phyloP scores from a whole-genome alignment of 2,797 vertebrate species.

The Vespertilio murinus region DNA sequence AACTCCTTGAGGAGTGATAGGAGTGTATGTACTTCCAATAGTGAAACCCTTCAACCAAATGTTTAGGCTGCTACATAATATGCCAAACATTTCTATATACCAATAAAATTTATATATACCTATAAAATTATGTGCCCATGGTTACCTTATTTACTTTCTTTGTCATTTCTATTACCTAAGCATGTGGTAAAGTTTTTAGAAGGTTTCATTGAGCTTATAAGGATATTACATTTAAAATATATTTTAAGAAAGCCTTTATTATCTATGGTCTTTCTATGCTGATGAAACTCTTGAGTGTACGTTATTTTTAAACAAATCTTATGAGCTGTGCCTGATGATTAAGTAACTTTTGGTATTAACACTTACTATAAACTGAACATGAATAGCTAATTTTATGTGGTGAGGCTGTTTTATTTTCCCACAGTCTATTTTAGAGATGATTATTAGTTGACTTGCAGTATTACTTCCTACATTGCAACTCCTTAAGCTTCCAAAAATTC shows the following conservation, averaged over 20 bases:
- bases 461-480: constrained; percentile 32
- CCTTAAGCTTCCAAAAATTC: not conserved
- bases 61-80: constrained; percentile 32
- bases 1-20: constrained; percentile 40
- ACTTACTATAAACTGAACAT: constrained; percentile 35
- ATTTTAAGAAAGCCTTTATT: constrained; percentile 29
- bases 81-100: not conserved
- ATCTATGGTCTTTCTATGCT: constrained; percentile 41
- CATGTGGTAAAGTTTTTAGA: constrained; percentile 13
- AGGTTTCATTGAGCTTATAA: constrained; percentile 28
- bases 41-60: constrained; percentile 41
- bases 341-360: constrained; percentile 42
- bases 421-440: constrained; percentile 29
- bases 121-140: constrained; percentile 17
- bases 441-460: not conserved
- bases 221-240: constrained; percentile 26
- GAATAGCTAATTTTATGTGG: constrained; percentile 12
- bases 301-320: constrained; percentile 60
- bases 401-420: not conserved
- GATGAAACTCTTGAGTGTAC: constrained; percentile 45
- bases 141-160: constrained; percentile 34
- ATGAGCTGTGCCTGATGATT: not conserved
- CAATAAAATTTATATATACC: constrained; percentile 15
- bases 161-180: constrained; percentile 24
- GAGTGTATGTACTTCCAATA: constrained; percentile 34